Conservation (phyloP, 2,113 vertebrate genomes). For the Paedocypris sp. region DNA sequence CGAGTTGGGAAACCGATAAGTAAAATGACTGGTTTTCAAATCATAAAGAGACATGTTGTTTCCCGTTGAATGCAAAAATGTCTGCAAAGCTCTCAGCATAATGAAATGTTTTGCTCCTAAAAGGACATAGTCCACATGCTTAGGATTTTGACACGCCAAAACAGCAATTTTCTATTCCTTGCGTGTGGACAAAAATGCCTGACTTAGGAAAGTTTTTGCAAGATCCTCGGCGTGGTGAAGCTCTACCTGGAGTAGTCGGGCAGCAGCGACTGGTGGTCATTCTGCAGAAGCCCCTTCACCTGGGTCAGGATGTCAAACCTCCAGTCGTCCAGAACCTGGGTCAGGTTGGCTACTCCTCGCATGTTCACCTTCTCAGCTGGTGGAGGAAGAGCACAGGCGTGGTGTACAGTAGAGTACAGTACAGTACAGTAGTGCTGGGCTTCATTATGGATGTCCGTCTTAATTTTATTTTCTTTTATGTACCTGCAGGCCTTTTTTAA, state of each 20-base stretch:
- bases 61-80: conserved; percentile 4
- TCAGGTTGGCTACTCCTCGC: conserved; percentile 61
- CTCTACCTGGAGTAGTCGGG: conserved; percentile 64
- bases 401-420: too few relatives aligned
- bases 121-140: conserved; percentile 10
- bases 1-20: too few relatives aligned
- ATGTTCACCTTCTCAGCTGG: conserved; percentile 63
- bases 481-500: too few relatives aligned
- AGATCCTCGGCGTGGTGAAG: background rate
- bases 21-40: conserved; percentile 12
- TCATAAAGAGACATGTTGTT: conserved; percentile 28
- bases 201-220: background rate
- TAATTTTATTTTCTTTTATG: too few relatives aligned
- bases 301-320: conserved; percentile 62
- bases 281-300: conserved; percentile 57
- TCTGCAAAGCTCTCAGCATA: conserved; percentile 16
- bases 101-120: conserved; percentile 35
- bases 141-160: conserved; percentile 6
- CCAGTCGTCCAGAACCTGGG: conserved; percentile 67
- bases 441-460: too few relatives aligned
- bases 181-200: background rate
- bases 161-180: conserved; percentile 14
- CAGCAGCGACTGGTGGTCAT: conserved; percentile 63
- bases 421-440: too few relatives aligned
- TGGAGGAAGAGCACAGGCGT: too few relatives aligned